phyloP scores from a whole-genome alignment of 2,888 invertebrate genomes.

The Leptinotarsa rubiginosa region DNA sequence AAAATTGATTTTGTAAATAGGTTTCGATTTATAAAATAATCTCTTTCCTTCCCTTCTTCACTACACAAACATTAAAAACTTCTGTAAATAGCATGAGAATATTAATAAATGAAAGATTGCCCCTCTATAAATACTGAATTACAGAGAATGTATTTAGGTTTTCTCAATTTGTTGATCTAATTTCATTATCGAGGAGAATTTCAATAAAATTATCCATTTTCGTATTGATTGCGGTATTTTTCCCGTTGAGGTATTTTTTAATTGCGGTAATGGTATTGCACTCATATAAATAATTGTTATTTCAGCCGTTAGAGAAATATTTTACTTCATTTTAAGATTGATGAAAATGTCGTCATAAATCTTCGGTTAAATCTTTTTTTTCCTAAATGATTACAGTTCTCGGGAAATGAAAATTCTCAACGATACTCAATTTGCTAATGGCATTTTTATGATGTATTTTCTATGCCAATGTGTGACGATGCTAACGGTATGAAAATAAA shows the following conservation, averaged over 20 bases:
- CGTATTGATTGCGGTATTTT: background rate
- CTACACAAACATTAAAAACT: too few relatives aligned
- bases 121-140: background rate
- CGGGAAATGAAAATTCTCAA: background rate
- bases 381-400: background rate
- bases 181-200: background rate
- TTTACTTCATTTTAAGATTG: background rate
- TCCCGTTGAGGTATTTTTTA: background rate
- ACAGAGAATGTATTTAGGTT: background rate
- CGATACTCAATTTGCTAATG: background rate
- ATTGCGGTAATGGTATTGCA: constrained; percentile 8
- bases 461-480: too few relatives aligned
- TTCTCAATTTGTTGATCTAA: background rate
- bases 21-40: too few relatives aligned
- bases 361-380: background rate
- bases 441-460: too few relatives aligned
- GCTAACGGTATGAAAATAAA: too few relatives aligned
- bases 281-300: constrained; percentile 6
- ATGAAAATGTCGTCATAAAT: background rate
- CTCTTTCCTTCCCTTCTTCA: too few relatives aligned
- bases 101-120: background rate
- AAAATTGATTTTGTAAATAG: too few relatives aligned
- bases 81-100: too few relatives aligned
- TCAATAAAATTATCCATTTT: background rate
- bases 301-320: background rate